Evolutionary conservation across 2,888 invertebrate species (phyloP).

Genomic region (Drosophila koepferae): DNA sequence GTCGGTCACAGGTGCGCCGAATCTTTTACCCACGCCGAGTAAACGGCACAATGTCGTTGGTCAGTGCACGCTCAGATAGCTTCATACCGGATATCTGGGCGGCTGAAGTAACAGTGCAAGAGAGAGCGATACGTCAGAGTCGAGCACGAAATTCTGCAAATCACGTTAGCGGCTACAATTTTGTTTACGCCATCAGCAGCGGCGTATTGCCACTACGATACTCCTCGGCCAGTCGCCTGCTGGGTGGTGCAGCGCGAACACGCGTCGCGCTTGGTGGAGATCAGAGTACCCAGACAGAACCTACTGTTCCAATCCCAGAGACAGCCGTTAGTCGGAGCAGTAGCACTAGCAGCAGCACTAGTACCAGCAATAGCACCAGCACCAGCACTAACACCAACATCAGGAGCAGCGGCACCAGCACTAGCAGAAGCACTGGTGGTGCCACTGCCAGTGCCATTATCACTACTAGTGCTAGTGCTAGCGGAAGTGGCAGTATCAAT

Average conservation of each 20-base stretch:
- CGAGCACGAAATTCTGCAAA: slow-evolving; percentile 77
- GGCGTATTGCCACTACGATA: slow-evolving; percentile 80
- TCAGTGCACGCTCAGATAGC: slow-evolving; percentile 57
- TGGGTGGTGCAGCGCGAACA: slow-evolving; percentile 26
- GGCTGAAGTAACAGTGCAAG: slow-evolving; percentile 84
- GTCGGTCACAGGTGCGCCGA: slow-evolving; percentile 13
- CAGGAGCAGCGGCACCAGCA: background rate
- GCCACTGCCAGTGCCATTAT: too few relatives aligned
- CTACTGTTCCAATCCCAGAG: slow-evolving; percentile 12
- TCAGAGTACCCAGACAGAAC: slow-evolving; percentile 25
- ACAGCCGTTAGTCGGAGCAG: slow-evolving; percentile 26
- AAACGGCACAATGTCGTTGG: slow-evolving; percentile 1
- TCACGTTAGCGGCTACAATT: slow-evolving; percentile 83
- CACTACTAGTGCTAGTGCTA: slow-evolving; percentile 38
- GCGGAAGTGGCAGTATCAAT: background rate
- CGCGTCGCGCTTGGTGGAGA: slow-evolving; percentile 19
- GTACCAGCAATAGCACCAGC: slow-evolving; percentile 28
- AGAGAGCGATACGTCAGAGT: slow-evolving; percentile 82
- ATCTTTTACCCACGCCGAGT: slow-evolving; percentile 10
- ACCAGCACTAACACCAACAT: slow-evolving; percentile 15
- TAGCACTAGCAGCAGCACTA: slow-evolving; percentile 47
- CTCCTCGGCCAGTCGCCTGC: slow-evolving; percentile 30
- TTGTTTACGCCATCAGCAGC: slow-evolving; percentile 85
- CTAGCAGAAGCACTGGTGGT: slow-evolving; percentile 37
- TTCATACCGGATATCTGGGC: slow-evolving; percentile 85